Conservation (phyloP, 1,140 invertebrate species). For the Rhagoletis pomonella region DNA sequence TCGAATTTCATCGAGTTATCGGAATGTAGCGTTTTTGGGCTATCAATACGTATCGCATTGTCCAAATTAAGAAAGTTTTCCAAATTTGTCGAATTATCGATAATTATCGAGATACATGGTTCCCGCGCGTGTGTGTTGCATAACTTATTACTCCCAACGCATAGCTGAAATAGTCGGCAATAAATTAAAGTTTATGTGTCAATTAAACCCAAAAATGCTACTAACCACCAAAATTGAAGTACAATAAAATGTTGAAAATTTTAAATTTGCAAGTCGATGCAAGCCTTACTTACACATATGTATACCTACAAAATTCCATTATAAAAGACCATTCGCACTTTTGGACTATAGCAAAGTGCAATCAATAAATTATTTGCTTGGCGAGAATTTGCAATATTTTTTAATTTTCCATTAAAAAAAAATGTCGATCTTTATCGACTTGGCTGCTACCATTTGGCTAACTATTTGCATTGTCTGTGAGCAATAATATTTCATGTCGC, state of each 20-base stretch:
- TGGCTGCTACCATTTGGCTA: neutral
- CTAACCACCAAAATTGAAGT: neutral
- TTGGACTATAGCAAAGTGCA: too few relatives aligned
- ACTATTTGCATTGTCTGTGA: neutral
- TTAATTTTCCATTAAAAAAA: constrained; percentile 7
- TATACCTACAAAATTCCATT: neutral
- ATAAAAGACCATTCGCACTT: too few relatives aligned
- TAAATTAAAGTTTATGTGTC: constrained; percentile 34
- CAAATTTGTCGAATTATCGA: too few relatives aligned
- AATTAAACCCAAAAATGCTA: constrained; percentile 42
- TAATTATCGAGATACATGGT: too few relatives aligned
- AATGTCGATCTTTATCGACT: neutral
- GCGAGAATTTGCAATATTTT: constrained; percentile 21
- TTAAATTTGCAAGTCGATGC: neutral
- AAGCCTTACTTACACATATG: neutral
- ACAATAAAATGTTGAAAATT: neutral
- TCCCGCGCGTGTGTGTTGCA: too few relatives aligned
- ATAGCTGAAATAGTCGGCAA: neutral
- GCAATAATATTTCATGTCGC: constrained; percentile 7
- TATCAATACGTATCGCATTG: too few relatives aligned
- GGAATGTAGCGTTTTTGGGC: too few relatives aligned
- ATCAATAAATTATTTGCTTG: constrained; percentile 23
- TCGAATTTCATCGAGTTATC: too few relatives aligned
- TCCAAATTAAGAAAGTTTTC: too few relatives aligned
- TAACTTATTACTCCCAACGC: constrained; percentile 13